Conservation (phyloP, 2,113 vertebrate genomes). For the Nothobranchius kuhntae region DNA sequence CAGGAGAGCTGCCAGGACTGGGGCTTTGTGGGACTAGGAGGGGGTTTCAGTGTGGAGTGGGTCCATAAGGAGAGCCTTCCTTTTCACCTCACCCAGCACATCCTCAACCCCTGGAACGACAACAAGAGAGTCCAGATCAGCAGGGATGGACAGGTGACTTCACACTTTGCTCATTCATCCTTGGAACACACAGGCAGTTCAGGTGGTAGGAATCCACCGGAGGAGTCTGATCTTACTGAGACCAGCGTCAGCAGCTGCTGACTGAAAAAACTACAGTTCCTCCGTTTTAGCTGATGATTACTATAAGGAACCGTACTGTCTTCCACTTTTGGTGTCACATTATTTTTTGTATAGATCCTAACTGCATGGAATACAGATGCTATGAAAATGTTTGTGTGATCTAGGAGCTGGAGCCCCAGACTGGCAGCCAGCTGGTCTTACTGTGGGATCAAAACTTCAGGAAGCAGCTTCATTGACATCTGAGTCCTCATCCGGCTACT, state of each 20-base stretch:
- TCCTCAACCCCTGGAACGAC: constrained; percentile 93
- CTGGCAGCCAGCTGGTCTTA: constrained; percentile 85
- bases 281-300: neutral
- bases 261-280: neutral
- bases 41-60: constrained; percentile 93
- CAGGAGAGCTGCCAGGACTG: constrained; percentile 87
- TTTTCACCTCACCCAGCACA: constrained; percentile 86
- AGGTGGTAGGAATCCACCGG: no score
- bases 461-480: neutral
- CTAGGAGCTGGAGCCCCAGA: constrained; percentile 89
- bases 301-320: neutral
- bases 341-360: no score
- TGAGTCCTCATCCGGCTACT: no score
- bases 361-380: no score
- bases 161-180: neutral
- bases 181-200: no score
- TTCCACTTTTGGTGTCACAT: neutral
- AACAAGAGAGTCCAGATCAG: constrained; percentile 94
- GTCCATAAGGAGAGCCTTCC: constrained; percentile 86
- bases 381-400: neutral
- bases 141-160: constrained; percentile 90
- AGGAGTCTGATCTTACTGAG: neutral
- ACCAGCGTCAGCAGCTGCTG: no score
- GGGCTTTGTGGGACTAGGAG: constrained; percentile 86
- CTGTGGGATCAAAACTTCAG: constrained; percentile 83